Percentiles rank a stretch among this genome's conserved stretches.
Conservation (phyloP, 2,797 vertebrate species). For the Hippopotamyrus pictus region DNA sequence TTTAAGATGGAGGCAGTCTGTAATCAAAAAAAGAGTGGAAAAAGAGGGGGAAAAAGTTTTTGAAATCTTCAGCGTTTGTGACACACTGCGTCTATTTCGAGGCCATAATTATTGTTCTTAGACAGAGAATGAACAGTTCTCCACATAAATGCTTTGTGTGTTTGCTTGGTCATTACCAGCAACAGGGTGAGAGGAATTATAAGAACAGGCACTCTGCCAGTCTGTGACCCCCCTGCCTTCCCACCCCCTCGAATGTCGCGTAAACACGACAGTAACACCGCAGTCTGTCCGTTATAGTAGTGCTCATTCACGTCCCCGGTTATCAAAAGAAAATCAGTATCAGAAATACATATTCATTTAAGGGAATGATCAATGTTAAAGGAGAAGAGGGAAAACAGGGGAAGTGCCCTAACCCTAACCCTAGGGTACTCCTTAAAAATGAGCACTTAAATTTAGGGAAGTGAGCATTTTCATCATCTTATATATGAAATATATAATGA, state of each 20-base stretch:
- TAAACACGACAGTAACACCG: conserved; percentile 1
- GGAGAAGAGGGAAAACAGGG: not conserved
- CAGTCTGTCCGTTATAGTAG: not conserved
- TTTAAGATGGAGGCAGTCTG: conserved; percentile 89
- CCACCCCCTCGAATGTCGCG: not conserved
- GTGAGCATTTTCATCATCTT: not conserved
- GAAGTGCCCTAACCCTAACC: not conserved
- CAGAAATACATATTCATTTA: not conserved
- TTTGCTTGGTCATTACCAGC: conserved; percentile 67
- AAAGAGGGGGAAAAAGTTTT: conserved; percentile 57
- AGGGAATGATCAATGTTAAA: not conserved
- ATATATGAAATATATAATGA: not conserved
- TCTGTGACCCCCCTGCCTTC: conserved; percentile 24
- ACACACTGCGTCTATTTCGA: conserved; percentile 91
- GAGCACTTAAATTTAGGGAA: no score
- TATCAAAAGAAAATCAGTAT: not conserved
- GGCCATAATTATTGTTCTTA: conserved; percentile 88
- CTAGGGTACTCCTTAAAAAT: not conserved
- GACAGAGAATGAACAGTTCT: conserved; percentile 57
- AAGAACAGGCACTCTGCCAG: conserved; percentile 28
- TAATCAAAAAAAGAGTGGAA: conserved; percentile 79
- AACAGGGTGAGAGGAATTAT: conserved; percentile 43
- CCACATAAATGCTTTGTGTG: conserved; percentile 73
- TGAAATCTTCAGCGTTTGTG: conserved; percentile 74
- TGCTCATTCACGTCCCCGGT: not conserved